A percentile compares a stretch with the other conserved stretches of the same genome.
Evolutionary conservation across 2,797 vertebrate species (phyloP).

Genomic region (Rhinella marina): DNA sequence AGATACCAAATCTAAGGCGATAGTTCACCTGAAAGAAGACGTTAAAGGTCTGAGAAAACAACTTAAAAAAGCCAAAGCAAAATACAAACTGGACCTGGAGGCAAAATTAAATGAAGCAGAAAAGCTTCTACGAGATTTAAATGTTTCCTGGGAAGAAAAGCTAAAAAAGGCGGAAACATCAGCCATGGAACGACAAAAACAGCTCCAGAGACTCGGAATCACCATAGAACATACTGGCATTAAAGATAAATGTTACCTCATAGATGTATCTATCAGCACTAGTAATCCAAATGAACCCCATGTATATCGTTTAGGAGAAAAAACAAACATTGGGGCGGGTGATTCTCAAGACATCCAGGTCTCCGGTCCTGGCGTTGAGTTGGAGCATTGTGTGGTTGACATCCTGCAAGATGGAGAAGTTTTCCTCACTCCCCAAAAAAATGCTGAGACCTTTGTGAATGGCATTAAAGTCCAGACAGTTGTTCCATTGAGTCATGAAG

Average conservation of each 20-base stretch:
- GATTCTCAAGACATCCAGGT: background rate
- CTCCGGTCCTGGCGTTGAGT: background rate
- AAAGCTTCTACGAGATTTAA: background rate
- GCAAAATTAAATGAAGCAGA: background rate
- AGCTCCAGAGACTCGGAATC: background rate
- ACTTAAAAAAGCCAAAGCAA: background rate
- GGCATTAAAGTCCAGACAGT: background rate
- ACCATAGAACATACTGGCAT: background rate
- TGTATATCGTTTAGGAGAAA: background rate
- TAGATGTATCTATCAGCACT: background rate
- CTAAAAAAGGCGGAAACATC: background rate
- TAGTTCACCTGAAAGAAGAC: background rate
- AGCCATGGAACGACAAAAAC: background rate
- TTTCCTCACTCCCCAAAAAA: background rate
- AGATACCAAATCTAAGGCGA: background rate
- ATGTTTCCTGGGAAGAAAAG: background rate
- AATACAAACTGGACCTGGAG: background rate
- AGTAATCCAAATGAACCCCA: background rate
- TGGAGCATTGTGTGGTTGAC: background rate
- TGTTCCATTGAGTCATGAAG: background rate
- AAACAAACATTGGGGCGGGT: background rate
- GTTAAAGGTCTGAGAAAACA: background rate
- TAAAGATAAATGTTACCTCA: background rate
- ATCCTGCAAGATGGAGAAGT: background rate
- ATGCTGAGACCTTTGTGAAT: slow-evolving; percentile 4